Evolutionary conservation across 2,888 invertebrate genomes (phyloP), one percentile per base, ranked within the genome.

Genomic region (Pteria penguin): DNA sequence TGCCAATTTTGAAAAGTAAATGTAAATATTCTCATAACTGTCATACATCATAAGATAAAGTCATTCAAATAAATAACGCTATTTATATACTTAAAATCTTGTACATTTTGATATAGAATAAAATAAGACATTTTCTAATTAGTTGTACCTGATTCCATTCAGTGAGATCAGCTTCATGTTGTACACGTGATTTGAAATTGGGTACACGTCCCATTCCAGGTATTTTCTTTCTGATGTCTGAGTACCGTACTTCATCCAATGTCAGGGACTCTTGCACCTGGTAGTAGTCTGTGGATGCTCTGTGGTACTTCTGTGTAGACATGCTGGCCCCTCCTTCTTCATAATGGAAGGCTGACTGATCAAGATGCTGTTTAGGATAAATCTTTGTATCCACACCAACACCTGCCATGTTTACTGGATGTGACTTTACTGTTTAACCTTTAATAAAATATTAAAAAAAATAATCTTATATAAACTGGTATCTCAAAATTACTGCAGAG

Each of bases 161-260:
- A 31, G 24, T 52, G 27, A 29, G 14, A 24, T 65, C 24, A 33
- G 55, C 14, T 22, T 63, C 24, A 22, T 33, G 18, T 54, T 8
- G 55, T 61, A 1, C 71, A 22, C 27, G 62, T 45, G 18, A 73
- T 45, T 70, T 62, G n/a, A n/a, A n/a, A n/a, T n/a, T n/a, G 4
- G 82, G 82, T 24, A 84, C 79, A 1, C 84, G 74, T 0, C 81
- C 79, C 81, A 87, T 78, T 24, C 84, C 82, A 1, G 84, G 84
- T n/a, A 84, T 81, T 60, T 83, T 84, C 67, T 87, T 87, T 45
- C 86, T 76, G 72, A 85, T 85, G 22, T 85, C 86, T 33, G 83
- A 80, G 82, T 82, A 88, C 57, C 85, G 72, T 0, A 86, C 87
- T 63, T 86, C 85, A 63, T 88, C 83, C 32, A 88, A 66, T 0